Conservation (phyloP, 2,888 invertebrate genomes). For the Vanessa cardui region DNA sequence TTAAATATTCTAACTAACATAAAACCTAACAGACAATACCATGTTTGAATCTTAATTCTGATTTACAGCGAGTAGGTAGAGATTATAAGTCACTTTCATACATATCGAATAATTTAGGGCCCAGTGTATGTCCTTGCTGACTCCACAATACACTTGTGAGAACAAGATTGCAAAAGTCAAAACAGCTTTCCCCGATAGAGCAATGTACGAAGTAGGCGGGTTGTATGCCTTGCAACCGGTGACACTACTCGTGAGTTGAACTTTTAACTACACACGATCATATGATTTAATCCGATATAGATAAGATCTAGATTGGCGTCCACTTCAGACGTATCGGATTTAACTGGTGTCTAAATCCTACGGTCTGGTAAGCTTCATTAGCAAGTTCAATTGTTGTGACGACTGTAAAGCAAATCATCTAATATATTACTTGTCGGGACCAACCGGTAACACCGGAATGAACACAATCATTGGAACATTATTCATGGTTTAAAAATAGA, state of each 20-base stretch:
- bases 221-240: conserved; percentile 30
- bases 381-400: conserved; percentile 48
- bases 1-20: conserved; percentile 22
- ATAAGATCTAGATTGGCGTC: conserved; percentile 18
- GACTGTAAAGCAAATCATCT: conserved; percentile 44
- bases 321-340: background rate
- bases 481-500: conserved; percentile 22
- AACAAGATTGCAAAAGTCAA: conserved; percentile 43
- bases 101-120: conserved; percentile 31
- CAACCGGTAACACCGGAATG: conserved; percentile 18
- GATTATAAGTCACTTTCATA: conserved; percentile 27
- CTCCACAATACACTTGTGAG: conserved; percentile 36
- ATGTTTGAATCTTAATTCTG: conserved; percentile 12
- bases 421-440: conserved; percentile 12
- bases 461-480: conserved; percentile 9
- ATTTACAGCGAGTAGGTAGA: conserved; percentile 11
- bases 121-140: conserved; percentile 40
- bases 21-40: conserved; percentile 5
- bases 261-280: conserved; percentile 15
- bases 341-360: conserved; percentile 11
- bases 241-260: conserved; percentile 21
- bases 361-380: conserved; percentile 48
- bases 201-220: conserved; percentile 64
- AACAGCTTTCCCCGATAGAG: conserved; percentile 49
- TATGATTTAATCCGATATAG: conserved; percentile 10